Percentiles rank a stretch among this genome's conserved stretches.
Conservation (phyloP, 2,888 invertebrate genomes). For the Tholera decimalis region DNA sequence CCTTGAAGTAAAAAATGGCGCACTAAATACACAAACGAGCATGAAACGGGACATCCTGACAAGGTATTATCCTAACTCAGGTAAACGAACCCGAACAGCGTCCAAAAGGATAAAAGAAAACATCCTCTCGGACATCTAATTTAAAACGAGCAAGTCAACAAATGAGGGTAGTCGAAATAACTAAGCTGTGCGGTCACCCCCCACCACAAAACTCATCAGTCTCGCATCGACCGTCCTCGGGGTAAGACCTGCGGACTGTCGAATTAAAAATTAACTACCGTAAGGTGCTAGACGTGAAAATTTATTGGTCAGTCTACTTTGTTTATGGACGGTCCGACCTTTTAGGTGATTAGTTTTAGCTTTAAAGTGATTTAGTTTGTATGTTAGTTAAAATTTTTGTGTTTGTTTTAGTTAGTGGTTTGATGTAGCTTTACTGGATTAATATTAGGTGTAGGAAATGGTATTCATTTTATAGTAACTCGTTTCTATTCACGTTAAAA, state of each 20-base stretch:
- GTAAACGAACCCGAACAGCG: conserved; percentile 42
- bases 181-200: conserved; percentile 84
- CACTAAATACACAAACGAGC: conserved; percentile 9
- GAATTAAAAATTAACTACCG: conserved; percentile 87
- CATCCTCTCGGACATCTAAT: conserved; percentile 78
- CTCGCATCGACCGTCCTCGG: conserved; percentile 81
- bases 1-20: conserved; percentile 4
- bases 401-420: conserved; percentile 30
- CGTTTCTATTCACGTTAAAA: too few relatives aligned
- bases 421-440: conserved; percentile 14
- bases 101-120: conserved; percentile 69
- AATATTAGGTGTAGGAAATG: neutral
- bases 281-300: conserved; percentile 76
- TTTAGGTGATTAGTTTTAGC: conserved; percentile 81
- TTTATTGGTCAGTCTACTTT: conserved; percentile 82
- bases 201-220: conserved; percentile 83
- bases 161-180: conserved; percentile 89
- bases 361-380: conserved; percentile 70
- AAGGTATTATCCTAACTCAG: conserved; percentile 36
- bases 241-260: conserved; percentile 79
- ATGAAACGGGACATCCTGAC: conserved; percentile 15
- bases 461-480: neutral
- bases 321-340: conserved; percentile 81
- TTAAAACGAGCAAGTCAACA: conserved; percentile 84
- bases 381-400: conserved; percentile 51